These are phyloP conservation scores for Spinus pinus DNA, from an alignment of 2,797 vertebrate genomes.

Conservation along the genomic window DNA sequence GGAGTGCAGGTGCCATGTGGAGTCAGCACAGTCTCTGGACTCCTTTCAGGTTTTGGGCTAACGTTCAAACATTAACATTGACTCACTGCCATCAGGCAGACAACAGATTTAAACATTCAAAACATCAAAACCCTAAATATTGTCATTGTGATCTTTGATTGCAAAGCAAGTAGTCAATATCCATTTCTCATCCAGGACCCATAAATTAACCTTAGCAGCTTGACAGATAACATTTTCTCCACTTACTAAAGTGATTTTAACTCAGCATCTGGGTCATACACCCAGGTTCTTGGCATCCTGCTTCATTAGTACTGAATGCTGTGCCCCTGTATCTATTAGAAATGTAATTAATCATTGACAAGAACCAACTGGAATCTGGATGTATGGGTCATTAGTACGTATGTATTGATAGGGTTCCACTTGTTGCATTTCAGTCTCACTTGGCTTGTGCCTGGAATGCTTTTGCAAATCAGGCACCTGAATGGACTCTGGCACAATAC, in stretches of 20 bases:
- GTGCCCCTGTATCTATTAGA: neutral
- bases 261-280: neutral
- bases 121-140: neutral
- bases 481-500: neutral
- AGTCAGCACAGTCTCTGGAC: neutral
- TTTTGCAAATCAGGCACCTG: neutral
- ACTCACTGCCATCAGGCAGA: neutral
- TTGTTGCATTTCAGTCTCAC: neutral
- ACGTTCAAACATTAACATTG: neutral
- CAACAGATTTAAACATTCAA: neutral
- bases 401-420: neutral
- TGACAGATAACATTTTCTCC: neutral
- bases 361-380: neutral
- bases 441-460: neutral
- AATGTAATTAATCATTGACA: neutral
- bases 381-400: neutral
- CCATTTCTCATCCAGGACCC: neutral
- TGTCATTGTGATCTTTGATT: neutral
- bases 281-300: neutral
- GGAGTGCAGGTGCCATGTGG: neutral
- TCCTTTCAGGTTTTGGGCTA: neutral
- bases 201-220: neutral
- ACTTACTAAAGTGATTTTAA: neutral
- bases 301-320: neutral
- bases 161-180: neutral